Evolutionary conservation across 2,797 vertebrate species (phyloP).

Genomic region (Oreonectes daqikongensis): DNA sequence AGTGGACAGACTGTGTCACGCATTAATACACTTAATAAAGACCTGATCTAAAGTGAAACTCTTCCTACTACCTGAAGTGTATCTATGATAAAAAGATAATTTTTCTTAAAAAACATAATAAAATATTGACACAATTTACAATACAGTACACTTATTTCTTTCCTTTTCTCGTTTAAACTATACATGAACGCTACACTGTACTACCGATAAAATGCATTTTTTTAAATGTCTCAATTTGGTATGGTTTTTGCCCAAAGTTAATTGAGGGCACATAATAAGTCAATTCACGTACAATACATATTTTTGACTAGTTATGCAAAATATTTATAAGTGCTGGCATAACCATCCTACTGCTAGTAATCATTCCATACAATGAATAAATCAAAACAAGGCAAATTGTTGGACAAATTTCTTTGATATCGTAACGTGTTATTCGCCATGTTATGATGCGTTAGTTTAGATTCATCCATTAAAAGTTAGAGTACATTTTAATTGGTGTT

Average conservation of each 20-base stretch:
- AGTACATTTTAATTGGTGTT: conserved; percentile 37
- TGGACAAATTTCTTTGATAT: background rate
- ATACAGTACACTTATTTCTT: conserved; percentile 77
- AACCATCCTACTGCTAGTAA: conserved; percentile 42
- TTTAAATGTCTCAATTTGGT: conserved; percentile 23
- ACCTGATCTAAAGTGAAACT: conserved; percentile 76
- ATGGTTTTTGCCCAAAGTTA: conserved; percentile 21
- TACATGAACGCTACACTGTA: conserved; percentile 78
- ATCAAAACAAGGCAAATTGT: conserved; percentile 1
- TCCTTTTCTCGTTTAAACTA: conserved; percentile 71
- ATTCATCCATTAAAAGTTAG: conserved; percentile 16
- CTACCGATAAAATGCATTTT: conserved; percentile 68
- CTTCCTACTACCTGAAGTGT: conserved; percentile 73
- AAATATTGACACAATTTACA: conserved; percentile 77
- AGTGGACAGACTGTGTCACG: conserved; percentile 78
- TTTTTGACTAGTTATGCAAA: conserved; percentile 15
- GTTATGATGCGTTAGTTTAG: background rate
- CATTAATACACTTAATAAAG: conserved; percentile 78
- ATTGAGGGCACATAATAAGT: conserved; percentile 3
- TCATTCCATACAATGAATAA: conserved; percentile 10
- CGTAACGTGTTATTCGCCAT: conserved; percentile 1
- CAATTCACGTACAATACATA: background rate
- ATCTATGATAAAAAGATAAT: conserved; percentile 81
- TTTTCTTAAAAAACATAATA: conserved; percentile 68
- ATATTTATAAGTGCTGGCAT: conserved; percentile 50